Base-by-base conservation (phyloP, 2,797 vertebrate species). In the Zalophus californianus region DNA sequence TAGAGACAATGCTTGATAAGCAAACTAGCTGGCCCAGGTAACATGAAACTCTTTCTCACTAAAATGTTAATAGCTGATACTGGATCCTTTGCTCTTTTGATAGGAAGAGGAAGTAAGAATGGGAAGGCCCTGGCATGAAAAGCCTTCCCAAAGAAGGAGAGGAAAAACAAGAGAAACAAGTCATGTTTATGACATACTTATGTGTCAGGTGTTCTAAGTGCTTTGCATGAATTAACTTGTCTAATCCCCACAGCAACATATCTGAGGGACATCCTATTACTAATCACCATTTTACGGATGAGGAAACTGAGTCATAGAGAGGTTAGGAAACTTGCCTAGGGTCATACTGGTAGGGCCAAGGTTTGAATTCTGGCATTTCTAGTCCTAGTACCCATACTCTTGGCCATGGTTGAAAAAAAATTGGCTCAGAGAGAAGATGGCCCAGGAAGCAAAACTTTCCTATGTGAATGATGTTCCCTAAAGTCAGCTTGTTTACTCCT, bases 41-140 rank as follows among this genome's bases (percentile, higher is more conserved):
- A 85, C 2, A 14, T 50, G n/a, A 92, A 97, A 92, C 70, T 84
- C 72, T 18, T 80, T 68, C 90, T 90, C 48, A 83, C 75, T 96
- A 35, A 92, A 89, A 83, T 78, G 75, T 83, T 72, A 83, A 60
- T 66, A 77, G 50, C 79, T 90, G 20, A 64, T 72, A 66, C 5
- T 56, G 35, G 50, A 90, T 58, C 52, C n/a, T 66, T 79, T 72
- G 72, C 86, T 95, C 25, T 90, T 95, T 90, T 83, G 84, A 68
- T 48, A 88, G 78, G 48, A 86, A 86, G 85, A 90, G 54, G 78
- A 83, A 95, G 16, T 25, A 87, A 66, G 29, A 88, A 85, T n/a
- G 64, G 0, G 23, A 79, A 41, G 38, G 68, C 29, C n/a, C 48
- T 92, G 78, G 50, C 27, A 75, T 21, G 79, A 79, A 52, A 77